Conservation (phyloP, 53 echinoderm and acorn worm species). For the Glandiceps talaboti region DNA sequence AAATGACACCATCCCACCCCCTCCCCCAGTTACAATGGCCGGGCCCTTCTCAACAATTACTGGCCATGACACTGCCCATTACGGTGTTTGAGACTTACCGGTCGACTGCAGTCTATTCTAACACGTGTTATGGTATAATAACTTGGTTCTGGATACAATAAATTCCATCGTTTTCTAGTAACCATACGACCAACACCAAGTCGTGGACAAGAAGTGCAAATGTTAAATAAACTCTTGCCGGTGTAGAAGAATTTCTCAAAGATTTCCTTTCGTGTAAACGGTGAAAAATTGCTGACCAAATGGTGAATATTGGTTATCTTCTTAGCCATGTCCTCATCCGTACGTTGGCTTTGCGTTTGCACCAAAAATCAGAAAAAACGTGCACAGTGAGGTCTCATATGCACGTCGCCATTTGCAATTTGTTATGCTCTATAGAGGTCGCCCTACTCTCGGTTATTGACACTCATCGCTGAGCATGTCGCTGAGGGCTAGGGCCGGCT, state of each 20-base stretch:
- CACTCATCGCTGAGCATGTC: no score
- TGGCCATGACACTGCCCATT: no score
- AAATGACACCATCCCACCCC: no score
- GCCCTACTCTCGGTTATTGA: constrained; percentile 1
- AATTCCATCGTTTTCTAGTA: constrained; percentile 58
- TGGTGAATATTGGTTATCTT: background rate
- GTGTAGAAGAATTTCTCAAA: constrained; percentile 57
- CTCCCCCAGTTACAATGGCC: no score
- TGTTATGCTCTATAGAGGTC: no score
- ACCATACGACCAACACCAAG: constrained; percentile 84
- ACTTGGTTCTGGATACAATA: constrained; percentile 56
- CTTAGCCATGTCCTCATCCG: no score
- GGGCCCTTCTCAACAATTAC: no score
- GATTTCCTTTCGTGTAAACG: constrained; percentile 15
- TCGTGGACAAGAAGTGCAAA: constrained; percentile 59
- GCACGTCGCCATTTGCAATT: constrained; percentile 14
- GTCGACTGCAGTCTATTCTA: constrained; percentile 53
- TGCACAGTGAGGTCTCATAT: background rate
- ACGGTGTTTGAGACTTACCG: no score
- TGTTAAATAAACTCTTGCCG: constrained; percentile 58
- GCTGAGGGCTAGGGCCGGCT: no score
- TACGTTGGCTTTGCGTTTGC: background rate
- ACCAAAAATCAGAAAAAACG: background rate
- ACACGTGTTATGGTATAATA: constrained; percentile 74
- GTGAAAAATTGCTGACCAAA: background rate